These are phyloP conservation scores for Nymphalis c-album DNA, from an alignment of 2,888 invertebrate species.

Conservation along the genomic window DNA sequence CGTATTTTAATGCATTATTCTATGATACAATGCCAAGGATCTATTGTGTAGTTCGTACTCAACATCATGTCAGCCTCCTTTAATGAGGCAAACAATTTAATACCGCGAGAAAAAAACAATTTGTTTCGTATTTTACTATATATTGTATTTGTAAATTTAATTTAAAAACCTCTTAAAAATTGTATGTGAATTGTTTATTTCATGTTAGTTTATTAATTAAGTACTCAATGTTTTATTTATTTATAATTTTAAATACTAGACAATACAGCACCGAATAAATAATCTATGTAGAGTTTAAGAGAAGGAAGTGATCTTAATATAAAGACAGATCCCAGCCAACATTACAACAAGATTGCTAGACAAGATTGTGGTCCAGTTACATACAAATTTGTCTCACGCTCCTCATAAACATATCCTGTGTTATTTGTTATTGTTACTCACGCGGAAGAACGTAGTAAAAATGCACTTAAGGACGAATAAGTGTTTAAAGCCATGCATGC, in stretches of 20 bases:
- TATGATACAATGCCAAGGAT: conserved; percentile 26
- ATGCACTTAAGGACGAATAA: conserved; percentile 28
- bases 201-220: no score
- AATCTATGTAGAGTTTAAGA: background rate
- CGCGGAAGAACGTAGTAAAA: conserved; percentile 39
- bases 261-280: no score
- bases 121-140: no score
- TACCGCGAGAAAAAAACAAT: background rate
- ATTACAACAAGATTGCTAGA: conserved; percentile 30
- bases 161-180: no score
- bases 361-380: conserved; percentile 35
- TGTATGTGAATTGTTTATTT: no score
- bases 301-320: conserved; percentile 9
- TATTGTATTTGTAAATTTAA: no score
- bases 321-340: conserved; percentile 21
- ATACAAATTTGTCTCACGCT: conserved; percentile 38
- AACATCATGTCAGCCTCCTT: background rate
- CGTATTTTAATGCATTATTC: conserved; percentile 19
- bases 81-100: background rate
- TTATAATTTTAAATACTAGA: no score
- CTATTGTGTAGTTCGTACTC: background rate
- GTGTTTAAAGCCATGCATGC: conserved; percentile 13
- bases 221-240: no score
- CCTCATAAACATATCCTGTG: conserved; percentile 36
- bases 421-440: conserved; percentile 35